Evolutionary conservation across 92 coral and sea anemone species (phyloP), one percentile per base, ranked within the genome.

Genomic region (Actinernus sp.): DNA sequence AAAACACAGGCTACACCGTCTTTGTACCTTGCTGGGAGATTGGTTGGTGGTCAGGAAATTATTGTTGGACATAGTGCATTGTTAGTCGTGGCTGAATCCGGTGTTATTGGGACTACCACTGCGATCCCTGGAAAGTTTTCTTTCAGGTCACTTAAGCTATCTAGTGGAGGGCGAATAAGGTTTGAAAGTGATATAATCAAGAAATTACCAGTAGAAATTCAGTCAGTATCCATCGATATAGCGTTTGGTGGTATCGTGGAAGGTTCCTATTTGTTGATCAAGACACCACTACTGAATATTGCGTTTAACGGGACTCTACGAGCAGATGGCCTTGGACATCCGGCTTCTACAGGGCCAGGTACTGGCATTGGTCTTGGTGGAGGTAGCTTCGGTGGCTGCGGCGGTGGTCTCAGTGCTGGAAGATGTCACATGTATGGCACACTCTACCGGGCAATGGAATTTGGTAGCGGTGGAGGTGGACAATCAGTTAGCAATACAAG

Each of bases 401-500:
- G 98, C 4, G 98, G 98, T 12, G 89, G 92, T 11, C 38, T 9
- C 45, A 38, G 74, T 11, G 27, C 34, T 10, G 62, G 73, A 24
- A 44, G n/a, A 7, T 92, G 98, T 65, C 59, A 49, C 4, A 75
- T 91, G 48, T 94, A 94, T 69, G 98, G 98, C 14, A 85, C 97
- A 22, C 47, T 94, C 48, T 82, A 68, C 68, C 58, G 80, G 24
- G 91, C 98, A 16, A 58, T 39, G 8, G 80, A 65, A 45, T 88
- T 87, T 44, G 98, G 98, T 23, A 93, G 98, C 62, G 98, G 98
- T 24, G 98, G 98, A 21, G 98, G 93, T 30, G 71, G 85, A n/a
- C 24, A 65, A 2, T 52, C 78, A 25, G 36, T 34, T 3, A 59
- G 31, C 8, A 65, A 71, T 26, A 51, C 64, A 14, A 51, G n/a